Evolutionary conservation across 2,888 invertebrate genomes (phyloP), one percentile per base, ranked within the genome.

Genomic region (Eupithecia centaureata): DNA sequence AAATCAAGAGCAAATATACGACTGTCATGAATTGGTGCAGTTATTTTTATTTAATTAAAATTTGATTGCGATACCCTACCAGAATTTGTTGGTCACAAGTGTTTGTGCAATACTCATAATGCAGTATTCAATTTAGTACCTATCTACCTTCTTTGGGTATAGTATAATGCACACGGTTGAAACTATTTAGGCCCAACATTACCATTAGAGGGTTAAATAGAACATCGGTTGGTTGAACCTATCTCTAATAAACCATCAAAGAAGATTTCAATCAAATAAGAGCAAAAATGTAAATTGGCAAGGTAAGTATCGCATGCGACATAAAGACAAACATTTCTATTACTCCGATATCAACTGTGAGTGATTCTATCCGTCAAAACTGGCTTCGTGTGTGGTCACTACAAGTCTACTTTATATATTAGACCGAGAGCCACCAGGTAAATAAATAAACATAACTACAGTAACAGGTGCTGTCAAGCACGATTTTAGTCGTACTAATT

Each of bases 331-430:
- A 57, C 1, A 30, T 57, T 18, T 57, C 18, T 18, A 12, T 28
- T 57, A 32, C 57, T 57, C 3, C 28, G 30, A 22, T 57, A 32
- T 18, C n/a, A 12, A 47, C 22, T 1, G 22, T 33, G 5, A 61
- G n/a, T n/a, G 32, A 33, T 33, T 28, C 58, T 47, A 67, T 72
- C 63, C 33, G 65, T 56, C 51, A 32, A 47, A 54, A 68, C 67
- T 42, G 65, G 54, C 35, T 42, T 22, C 30, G 68, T 68, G 65
- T 69, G 65, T 69, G 69, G 69, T 35, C 62, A 65, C 27, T n/a
- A 18, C 52, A 18, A 64, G 54, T 64, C 33, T 35, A 27, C 67
- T 54, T 61, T 61, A 56, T 32, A 56, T 54, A 54, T 60, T 47
- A 47, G 47, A 47, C 18, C 47, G 22, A 47, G 18, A 52, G 52